phyloP scores from a whole-genome alignment of 1,140 invertebrate genomes.

The Diprion similis region DNA sequence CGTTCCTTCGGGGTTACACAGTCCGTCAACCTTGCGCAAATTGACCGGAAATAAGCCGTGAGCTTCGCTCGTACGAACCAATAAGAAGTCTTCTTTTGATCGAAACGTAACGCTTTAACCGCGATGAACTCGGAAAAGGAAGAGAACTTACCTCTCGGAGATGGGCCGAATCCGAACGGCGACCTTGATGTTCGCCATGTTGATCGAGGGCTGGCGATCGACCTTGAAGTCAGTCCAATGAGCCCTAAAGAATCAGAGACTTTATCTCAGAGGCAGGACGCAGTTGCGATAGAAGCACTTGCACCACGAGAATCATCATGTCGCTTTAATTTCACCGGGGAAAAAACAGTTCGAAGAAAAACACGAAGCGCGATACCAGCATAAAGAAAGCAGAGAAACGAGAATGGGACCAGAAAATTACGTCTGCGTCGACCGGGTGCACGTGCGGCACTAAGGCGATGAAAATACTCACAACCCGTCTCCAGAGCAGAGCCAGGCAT shows the following conservation, averaged over 20 bases:
- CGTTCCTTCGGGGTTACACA: neutral
- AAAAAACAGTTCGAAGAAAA: conserved; percentile 11
- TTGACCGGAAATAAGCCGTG: neutral
- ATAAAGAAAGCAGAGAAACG: neutral
- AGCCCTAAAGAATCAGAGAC: neutral
- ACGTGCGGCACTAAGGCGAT: conserved; percentile 54
- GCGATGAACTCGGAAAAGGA: neutral
- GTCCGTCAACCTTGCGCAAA: neutral
- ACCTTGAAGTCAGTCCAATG: conserved; percentile 9
- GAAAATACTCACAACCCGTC: conserved; percentile 50
- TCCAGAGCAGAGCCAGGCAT: conserved; percentile 40
- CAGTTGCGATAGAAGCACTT: neutral
- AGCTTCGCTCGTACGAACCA: neutral
- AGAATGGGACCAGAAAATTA: neutral
- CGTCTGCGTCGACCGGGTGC: conserved; percentile 41
- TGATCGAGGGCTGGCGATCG: conserved; percentile 17
- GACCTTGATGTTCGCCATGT: conserved; percentile 65
- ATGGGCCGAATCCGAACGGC: conserved; percentile 64
- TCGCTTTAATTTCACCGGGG: conserved; percentile 4
- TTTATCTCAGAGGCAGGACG: neutral
- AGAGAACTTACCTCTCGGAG: conserved; percentile 58
- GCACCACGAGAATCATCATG: conserved; percentile 14
- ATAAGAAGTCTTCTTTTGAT: neutral
- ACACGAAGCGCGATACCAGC: neutral
- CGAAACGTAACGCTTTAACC: neutral